Conservation (phyloP, 2,113 vertebrate genomes). For the Lagopus leucura region DNA sequence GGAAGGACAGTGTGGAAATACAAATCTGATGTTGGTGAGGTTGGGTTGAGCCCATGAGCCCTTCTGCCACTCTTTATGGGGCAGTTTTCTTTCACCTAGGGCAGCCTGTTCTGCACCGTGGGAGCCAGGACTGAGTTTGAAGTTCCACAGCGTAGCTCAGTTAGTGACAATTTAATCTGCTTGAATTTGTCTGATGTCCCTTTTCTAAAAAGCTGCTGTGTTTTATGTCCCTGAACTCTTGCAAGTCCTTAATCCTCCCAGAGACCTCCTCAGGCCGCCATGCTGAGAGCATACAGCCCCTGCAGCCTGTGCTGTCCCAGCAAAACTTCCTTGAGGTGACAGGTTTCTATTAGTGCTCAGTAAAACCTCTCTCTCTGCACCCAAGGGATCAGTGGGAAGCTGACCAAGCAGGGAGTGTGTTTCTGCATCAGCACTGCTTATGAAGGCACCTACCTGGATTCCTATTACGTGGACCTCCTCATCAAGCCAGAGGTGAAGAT, state of each 20-base stretch:
- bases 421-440: conserved; percentile 76
- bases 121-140: background rate
- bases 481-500: conserved; percentile 50
- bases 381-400: conserved; percentile 75
- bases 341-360: background rate
- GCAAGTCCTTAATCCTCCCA: background rate
- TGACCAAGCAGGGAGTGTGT: conserved; percentile 61
- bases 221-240: background rate
- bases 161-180: background rate
- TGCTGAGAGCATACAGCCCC: too few relatives aligned
- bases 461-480: conserved; percentile 73
- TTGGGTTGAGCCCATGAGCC: fast-evolving
- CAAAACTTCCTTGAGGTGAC: fast-evolving
- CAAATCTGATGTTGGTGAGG: background rate
- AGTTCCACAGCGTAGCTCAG: background rate
- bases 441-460: conserved; percentile 72
- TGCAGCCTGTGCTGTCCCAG: too few relatives aligned
- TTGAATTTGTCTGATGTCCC: background rate
- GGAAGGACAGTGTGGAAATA: fast-evolving
- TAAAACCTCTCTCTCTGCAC: background rate
- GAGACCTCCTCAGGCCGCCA: background rate
- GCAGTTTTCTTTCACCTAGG: background rate
- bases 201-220: background rate
- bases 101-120: background rate
- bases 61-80: background rate